Base-by-base conservation (phyloP, 2,113 vertebrate species). In the Mastomys coucha region DNA sequence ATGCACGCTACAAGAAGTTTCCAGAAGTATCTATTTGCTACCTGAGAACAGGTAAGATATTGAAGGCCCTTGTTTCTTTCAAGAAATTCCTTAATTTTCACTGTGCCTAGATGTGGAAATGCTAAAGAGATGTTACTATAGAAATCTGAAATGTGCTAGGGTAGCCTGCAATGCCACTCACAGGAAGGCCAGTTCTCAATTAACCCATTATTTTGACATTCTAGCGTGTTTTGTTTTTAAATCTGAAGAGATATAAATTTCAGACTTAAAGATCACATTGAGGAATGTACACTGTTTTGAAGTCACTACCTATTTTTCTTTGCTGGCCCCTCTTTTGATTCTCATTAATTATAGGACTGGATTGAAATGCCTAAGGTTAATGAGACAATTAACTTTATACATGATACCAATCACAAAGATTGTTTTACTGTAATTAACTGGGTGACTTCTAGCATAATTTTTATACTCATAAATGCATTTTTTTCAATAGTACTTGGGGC, bases 381-480 rank as follows among this genome's bases (percentile, higher is more conserved):
- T 97, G 91, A 96, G 92, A 97, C 95, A 98, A 97, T 97, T 97
- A 97, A 97, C 88, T 97, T 97, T 97, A 88, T 80, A 67, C 91
- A 97, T 12, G 39, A 97, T 82, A 94, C 67, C 67, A 92, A 96
- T 96, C 95, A 95, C 91, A 72, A 73, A 97, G 81, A 96, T 91
- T 97, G 72, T 85, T 97, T 96, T 96, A 94, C 80, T 96, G 95
- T 98, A 97, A 97, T 96, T 97, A 98, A 96, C 86, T 82, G 31
- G 36, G 94, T 95, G 77, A 97, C 96, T 97, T 92, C 81, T 94
- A 84, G 92, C 85, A 72, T 39, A 94, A 77, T 90, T 97, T 97
- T 97, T 91, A 45, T 93, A 81, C 28, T 93, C 78, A 73, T 94
- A 96, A 93, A 95, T 90, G 51, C 58, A 91, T n/a, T 72, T 95